These are phyloP conservation scores for Ectropis grisescens DNA, from an alignment of 1,140 invertebrate species.

Conservation along the genomic window DNA sequence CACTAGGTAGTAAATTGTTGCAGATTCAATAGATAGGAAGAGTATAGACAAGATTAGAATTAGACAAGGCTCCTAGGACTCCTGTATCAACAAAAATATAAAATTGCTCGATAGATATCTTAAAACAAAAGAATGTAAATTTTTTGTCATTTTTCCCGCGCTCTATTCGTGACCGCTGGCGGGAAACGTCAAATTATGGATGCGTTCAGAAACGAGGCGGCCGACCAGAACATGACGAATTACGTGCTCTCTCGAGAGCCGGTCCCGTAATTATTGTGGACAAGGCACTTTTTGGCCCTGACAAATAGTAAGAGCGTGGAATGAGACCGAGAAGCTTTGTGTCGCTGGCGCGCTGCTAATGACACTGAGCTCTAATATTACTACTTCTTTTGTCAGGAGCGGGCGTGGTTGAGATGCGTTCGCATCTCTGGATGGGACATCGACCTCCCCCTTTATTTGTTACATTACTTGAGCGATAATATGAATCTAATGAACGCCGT, in stretches of 20 bases:
- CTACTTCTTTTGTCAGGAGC: conserved; percentile 63
- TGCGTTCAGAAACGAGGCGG: conserved; percentile 51
- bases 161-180: conserved; percentile 34
- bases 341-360: conserved; percentile 59
- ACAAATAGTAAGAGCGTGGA: conserved; percentile 64
- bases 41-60: too few species aligned
- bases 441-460: conserved; percentile 62
- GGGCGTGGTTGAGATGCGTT: conserved; percentile 40
- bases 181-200: conserved; percentile 64
- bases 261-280: conserved; percentile 68
- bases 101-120: too few species aligned
- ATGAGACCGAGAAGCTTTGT: conserved; percentile 59
- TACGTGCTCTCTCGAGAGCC: conserved; percentile 58
- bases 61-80: too few species aligned
- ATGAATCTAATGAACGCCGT: conserved; percentile 53
- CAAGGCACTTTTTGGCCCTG: conserved; percentile 64
- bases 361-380: conserved; percentile 65
- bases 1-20: too few species aligned
- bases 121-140: too few species aligned
- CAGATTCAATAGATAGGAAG: too few species aligned
- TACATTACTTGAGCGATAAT: conserved; percentile 62
- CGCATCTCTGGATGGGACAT: conserved; percentile 41
- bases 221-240: conserved; percentile 68
- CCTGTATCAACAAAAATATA: too few species aligned
- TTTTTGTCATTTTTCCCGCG: conserved; percentile 31